Base-by-base conservation (phyloP, 2,888 invertebrate species). In the Drosophila nr. perissopoda region DNA sequence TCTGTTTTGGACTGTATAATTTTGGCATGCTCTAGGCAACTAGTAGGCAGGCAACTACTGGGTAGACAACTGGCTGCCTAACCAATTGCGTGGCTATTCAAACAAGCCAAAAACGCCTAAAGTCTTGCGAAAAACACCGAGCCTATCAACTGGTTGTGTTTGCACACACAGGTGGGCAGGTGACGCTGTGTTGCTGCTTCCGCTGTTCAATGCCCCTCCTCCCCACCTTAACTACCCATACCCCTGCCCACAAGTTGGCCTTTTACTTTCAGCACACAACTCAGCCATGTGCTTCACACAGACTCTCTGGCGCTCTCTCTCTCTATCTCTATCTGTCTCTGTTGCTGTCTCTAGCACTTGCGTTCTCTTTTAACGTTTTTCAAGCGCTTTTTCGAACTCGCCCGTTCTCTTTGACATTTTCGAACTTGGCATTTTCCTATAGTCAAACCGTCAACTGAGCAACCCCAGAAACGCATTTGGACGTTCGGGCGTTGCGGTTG, bases 401-500 rank as follows among this genome's bases (percentile, higher is more conserved):
- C 11, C 29, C 40, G 70, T 57, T 59, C 74, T 74, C 76, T 79
- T 74, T 36, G 27, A 13, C 10, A 13, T 49, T 84, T 88, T 88
- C 88, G 86, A 87, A 82, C 73, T 79, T 33, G 46, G 40, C 70
- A 67, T 61, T 76, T 66, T 74, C 63, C 63, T 49, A 42, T 56
- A 31, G 54, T 52, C 62, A 42, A 16, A 42, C 60, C 40, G 64
- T 42, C 33, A 61, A 53, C 82, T 89, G 81, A 90, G 88, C 92
- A 92, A 92, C 91, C 91, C 91, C 91, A 83, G 89, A 92, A 92
- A 92, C 90, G 90, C 88, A 91, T 88, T 93, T 89, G 83, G 88
- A 88, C 92, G 87, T 82, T 93, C 92, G 92, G 90, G 89, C 92
- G 91, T 88, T 90, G 87, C 90, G 92, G 93, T 92, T 91, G 91